Evolutionary conservation across 2,888 invertebrate species (phyloP), one percentile per base, ranked within the genome.

Genomic region (Teleogryllus oceanicus): DNA sequence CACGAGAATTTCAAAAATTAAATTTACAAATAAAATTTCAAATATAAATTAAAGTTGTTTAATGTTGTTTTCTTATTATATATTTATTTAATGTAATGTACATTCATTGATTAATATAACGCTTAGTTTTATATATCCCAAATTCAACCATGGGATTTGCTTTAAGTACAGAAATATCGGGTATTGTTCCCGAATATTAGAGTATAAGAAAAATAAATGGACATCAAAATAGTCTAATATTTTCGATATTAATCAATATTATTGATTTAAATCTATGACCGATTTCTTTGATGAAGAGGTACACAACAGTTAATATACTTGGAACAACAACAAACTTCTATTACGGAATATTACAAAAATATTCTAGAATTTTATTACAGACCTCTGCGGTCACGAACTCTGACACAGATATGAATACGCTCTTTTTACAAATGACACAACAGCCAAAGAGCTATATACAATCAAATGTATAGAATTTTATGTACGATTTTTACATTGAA

Each of bases 1-100:
- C 82, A 81, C 81, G 79, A 82, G 80, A 83, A 81, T 81, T 79
- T 80, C 49, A 62, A 81, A 82, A 77, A 49, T 76, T 80, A 79
- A 51, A 62, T 50, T 78, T 77, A 77, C 75, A 51, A 79, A 51
- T n/a, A 75, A 75, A 21, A 11, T 78, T 50, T 18, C n/a, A 78
- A 51, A 50, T 49, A 50, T 50, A 51, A 49, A 20, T 50, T 21
- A 49, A 50, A 51, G 51, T 49, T 77, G 24, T 80, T 12, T 75
- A 76, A 79, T 50, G 76, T 75, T 75, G n/a, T 62, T 62, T 62
- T 62, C 62, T 62, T 62, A 62, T 62, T 62, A 62, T 62, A 62
- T 62, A 62, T 13, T 62, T 62, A 62, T 62, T 62, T 62, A 62
- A 62, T 62, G 62, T 62, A 62, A 18, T 62, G 62, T 62, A 62